phyloP scores from a whole-genome alignment of 2,113 vertebrate genomes.

The Chinchilla lanigera region DNA sequence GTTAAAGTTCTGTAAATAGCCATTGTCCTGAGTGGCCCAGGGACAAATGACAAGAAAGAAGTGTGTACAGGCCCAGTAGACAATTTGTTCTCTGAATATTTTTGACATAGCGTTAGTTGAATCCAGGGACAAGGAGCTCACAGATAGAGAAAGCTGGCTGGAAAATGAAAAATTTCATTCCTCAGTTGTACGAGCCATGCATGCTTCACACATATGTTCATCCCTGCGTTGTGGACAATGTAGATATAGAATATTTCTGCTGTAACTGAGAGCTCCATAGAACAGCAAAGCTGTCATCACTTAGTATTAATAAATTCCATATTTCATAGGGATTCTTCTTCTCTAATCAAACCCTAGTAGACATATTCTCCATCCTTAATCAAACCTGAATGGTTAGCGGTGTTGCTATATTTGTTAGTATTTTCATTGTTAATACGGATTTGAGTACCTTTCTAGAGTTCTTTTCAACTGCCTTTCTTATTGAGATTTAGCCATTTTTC shows the following conservation, averaged over 20 bases:
- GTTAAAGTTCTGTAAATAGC: background rate
- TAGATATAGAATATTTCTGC: background rate
- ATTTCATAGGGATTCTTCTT: background rate
- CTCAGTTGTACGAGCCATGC: background rate
- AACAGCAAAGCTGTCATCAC: background rate
- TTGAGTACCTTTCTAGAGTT: background rate
- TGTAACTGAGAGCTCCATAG: background rate
- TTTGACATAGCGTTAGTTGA: background rate
- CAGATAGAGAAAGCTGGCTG: too few relatives aligned
- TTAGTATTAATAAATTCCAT: background rate
- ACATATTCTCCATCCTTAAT: background rate
- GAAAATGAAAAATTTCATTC: background rate
- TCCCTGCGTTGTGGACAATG: background rate
- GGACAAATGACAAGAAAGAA: background rate
- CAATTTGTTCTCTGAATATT: background rate
- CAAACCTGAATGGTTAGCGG: background rate
- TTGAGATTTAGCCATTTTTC: too few relatives aligned
- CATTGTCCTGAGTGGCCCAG: background rate
- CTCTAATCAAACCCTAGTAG: background rate
- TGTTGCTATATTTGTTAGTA: background rate
- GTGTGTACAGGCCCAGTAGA: background rate
- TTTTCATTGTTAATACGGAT: background rate
- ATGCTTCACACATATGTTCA: background rate
- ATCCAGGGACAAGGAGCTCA: background rate
- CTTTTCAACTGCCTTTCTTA: too few relatives aligned